phyloP scores from a whole-genome alignment of 2,113 vertebrate genomes.

The Actinemys pallida region DNA sequence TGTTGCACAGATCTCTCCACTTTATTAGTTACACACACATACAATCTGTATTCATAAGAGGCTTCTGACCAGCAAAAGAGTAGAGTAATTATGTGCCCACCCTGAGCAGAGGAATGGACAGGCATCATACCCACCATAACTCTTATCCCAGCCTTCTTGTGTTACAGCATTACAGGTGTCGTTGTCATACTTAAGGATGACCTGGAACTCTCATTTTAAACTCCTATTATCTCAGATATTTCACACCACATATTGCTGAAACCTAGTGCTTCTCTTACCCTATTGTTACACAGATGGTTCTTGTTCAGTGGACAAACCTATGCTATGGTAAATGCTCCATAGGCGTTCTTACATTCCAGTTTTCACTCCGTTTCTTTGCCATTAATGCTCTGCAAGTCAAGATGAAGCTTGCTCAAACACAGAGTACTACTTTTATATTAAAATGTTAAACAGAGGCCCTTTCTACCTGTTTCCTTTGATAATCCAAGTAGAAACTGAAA shows the following conservation, averaged over 20 bases:
- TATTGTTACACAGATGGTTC: fast-evolving
- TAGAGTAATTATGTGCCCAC: not conserved
- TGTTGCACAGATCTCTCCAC: not conserved
- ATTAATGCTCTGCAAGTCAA: not conserved
- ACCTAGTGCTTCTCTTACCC: not conserved
- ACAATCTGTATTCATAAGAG: not conserved
- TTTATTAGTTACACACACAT: not conserved
- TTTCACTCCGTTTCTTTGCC: not conserved
- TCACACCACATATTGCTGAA: not conserved
- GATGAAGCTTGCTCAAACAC: not conserved
- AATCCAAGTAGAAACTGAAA: not conserved
- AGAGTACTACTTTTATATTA: not conserved
- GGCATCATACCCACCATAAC: constrained; percentile 32
- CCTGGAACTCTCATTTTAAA: not conserved
- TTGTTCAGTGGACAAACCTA: not conserved
- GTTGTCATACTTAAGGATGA: not conserved
- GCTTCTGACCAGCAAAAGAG: not conserved
- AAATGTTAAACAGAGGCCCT: not conserved
- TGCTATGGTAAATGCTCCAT: not conserved
- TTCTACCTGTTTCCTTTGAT: not conserved
- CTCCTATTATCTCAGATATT: not conserved
- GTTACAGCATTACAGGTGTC: not conserved
- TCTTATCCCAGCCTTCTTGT: not conserved
- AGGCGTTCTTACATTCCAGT: not conserved
- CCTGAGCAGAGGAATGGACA: constrained; percentile 43